Evolutionary conservation across 1,140 invertebrate species (phyloP), one percentile per base, ranked within the genome.

Genomic region (Anastrepha obliqua): DNA sequence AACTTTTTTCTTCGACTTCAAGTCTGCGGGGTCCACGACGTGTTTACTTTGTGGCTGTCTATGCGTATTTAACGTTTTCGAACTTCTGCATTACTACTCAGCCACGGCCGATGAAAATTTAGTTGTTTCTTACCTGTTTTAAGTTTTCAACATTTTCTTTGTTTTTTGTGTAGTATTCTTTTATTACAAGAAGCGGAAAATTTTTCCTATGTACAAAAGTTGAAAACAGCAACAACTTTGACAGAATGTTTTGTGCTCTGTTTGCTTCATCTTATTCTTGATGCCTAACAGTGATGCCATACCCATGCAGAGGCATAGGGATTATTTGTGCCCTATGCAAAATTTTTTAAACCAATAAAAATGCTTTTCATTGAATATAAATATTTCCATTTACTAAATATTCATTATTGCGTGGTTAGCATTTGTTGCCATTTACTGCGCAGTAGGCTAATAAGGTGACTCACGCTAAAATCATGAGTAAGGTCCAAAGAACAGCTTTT

Each of bases 131-230:
- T 81, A 81, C 74, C 55, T 44, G 47, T 81, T 81, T 81, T 55
- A 81, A 55, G 47, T 81, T 81, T 81, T 58, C 47, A 81, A 81
- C 74, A 81, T 81, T 81, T 81, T 81, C 74, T 81, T 81, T 81
- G 74, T 81, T 81, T 81, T 17, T 55, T 51, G 17, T 55, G 20
- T 55, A 29, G 5, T 55, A 81, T 55, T 81, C 47, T 81, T 81
- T 81, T 81, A 81, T 81, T 81, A 11, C 67, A 55, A 81, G 47
- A 29, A 81, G 7, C n/a, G 74, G 55, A 55, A 81, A 74, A 81
- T 55, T 81, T 55, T 81, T 51, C 20, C 15, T 20, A 81, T 55
- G 74, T n/a, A 51, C n/a, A 81, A 58, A 81, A 51, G 74, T 81
- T 47, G 47, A 81, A 81, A 81, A 81, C 47, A 81, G 47, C 44